Percentiles rank a stretch among this genome's conserved stretches.
These are phyloP conservation scores for Rhamphomyia laevipes DNA, from an alignment of 2,888 invertebrate species.

Conservation along the genomic window DNA sequence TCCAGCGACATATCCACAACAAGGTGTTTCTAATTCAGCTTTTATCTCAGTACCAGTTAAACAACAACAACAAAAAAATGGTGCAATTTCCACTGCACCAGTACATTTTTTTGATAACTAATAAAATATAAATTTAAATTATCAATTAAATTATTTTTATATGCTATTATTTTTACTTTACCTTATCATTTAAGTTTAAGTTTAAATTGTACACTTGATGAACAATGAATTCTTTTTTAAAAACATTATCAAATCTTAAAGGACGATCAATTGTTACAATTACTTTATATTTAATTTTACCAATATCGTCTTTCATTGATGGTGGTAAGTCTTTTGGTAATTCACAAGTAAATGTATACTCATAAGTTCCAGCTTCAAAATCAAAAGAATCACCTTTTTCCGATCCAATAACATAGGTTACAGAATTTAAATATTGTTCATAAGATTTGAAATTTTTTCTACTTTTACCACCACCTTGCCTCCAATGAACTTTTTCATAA, in stretches of 20 bases:
- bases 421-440: conserved; percentile 29
- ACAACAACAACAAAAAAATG: no score
- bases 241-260: conserved; percentile 57
- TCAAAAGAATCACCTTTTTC: conserved; percentile 46
- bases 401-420: conserved; percentile 20
- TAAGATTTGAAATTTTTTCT: conserved; percentile 21
- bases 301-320: conserved; percentile 61
- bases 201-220: conserved; percentile 70
- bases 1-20: conserved; percentile 14
- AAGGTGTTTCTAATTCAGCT: conserved; percentile 5
- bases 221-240: conserved; percentile 40
- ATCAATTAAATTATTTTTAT: neutral
- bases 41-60: no score
- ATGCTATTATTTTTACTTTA: conserved; percentile 21
- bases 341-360: conserved; percentile 13
- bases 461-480: conserved; percentile 18
- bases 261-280: conserved; percentile 68
- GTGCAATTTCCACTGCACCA: no score
- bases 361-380: conserved; percentile 47
- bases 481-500: conserved; percentile 32
- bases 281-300: conserved; percentile 64
- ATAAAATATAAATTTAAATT: neutral
- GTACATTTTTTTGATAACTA: neutral
- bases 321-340: conserved; percentile 50
- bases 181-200: conserved; percentile 52